phyloP scores from a whole-genome alignment of 2,797 vertebrate genomes.

The Chaenodraco wilsoni region DNA sequence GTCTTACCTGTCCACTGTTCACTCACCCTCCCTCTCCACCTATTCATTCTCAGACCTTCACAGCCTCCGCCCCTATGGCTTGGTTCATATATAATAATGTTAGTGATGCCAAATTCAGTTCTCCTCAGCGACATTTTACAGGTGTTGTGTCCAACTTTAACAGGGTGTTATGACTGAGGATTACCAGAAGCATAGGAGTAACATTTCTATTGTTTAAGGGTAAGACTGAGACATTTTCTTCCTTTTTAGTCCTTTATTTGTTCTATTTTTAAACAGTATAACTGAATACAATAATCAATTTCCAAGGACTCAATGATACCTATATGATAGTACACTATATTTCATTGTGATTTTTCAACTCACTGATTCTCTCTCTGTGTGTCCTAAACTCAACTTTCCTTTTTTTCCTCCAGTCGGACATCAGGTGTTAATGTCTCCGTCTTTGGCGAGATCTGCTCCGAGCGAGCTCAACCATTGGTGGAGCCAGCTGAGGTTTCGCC shows the following conservation, averaged over 20 bases:
- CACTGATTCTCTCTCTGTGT: background rate
- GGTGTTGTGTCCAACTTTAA: conserved; percentile 28
- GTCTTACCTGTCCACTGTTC: conserved; percentile 58
- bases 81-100: conserved; percentile 74
- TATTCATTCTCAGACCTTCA: conserved; percentile 35
- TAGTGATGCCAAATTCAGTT: conserved; percentile 40
- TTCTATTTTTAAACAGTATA: background rate
- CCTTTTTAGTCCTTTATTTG: background rate
- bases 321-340: background rate
- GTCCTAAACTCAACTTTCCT: background rate
- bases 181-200: conserved; percentile 32
- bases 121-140: conserved; percentile 51
- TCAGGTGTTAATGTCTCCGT: conserved; percentile 74
- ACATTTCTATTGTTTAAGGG: conserved; percentile 51
- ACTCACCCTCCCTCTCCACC: conserved; percentile 46
- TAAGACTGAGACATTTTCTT: conserved; percentile 47
- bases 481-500: conserved; percentile 86
- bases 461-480: conserved; percentile 86
- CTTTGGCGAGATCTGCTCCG: conserved; percentile 78
- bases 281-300: background rate
- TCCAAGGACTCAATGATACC: background rate
- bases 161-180: conserved; percentile 39
- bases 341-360: background rate
- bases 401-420: conserved; percentile 53
- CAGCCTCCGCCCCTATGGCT: conserved; percentile 66